Evolutionary conservation across 2,888 invertebrate species (phyloP).

Genomic region (Cylloceria caligata): DNA sequence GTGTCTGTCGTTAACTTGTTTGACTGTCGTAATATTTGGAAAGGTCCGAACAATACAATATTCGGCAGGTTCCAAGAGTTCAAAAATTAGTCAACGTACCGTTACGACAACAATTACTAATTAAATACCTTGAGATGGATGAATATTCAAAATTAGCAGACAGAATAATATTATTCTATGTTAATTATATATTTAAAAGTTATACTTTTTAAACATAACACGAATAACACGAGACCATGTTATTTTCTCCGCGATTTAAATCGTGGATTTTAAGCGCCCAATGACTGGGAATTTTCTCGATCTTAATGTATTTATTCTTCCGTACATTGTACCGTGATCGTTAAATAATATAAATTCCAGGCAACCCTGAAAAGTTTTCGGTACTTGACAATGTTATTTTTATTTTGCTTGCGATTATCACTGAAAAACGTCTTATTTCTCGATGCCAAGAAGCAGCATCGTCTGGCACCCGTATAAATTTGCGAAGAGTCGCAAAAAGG

Average conservation of each 20-base stretch:
- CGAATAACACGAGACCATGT: too few relatives aligned
- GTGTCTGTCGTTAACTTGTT: too few relatives aligned
- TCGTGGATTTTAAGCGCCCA: too few relatives aligned
- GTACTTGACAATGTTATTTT: not conserved
- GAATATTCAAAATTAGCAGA: too few relatives aligned
- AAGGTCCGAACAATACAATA: not conserved
- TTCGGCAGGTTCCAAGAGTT: not conserved
- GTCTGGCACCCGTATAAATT: conserved; percentile 64
- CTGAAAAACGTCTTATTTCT: not conserved
- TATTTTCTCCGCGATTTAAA: too few relatives aligned
- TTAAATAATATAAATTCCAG: too few relatives aligned
- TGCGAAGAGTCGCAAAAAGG: conserved; percentile 31
- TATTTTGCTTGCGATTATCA: not conserved
- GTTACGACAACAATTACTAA: not conserved
- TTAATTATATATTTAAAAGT: too few relatives aligned
- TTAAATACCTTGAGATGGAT: not conserved
- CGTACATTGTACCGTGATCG: too few relatives aligned
- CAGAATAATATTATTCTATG: too few relatives aligned
- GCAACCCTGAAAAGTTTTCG: not conserved
- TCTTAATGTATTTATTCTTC: too few relatives aligned
- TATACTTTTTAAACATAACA: too few relatives aligned
- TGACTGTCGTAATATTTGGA: not conserved
- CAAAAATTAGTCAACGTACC: not conserved
- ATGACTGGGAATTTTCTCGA: too few relatives aligned
- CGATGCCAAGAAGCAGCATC: conserved; percentile 8